Evolutionary conservation across 1,140 invertebrate genomes (phyloP).

Genomic region (Hypsibius dujardini): DNA sequence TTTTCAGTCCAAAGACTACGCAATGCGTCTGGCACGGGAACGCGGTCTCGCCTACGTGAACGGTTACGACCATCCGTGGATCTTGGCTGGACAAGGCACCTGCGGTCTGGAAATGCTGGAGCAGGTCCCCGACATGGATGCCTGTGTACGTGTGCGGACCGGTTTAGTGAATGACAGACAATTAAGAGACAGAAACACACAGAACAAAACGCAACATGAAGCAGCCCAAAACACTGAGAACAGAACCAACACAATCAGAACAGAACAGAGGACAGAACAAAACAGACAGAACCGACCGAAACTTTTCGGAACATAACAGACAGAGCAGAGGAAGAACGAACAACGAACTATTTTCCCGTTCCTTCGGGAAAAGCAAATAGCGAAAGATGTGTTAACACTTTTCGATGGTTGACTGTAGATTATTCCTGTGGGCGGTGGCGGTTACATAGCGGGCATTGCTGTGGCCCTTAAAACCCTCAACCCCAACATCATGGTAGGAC

Average conservation of each 20-base stretch:
- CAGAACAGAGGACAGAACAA: too few species aligned
- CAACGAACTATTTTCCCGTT: too few species aligned
- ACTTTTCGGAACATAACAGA: too few species aligned
- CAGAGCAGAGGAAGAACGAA: too few species aligned
- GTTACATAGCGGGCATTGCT: conserved; percentile 66
- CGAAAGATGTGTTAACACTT: too few species aligned
- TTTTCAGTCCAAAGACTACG: conserved; percentile 48
- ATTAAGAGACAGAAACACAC: too few species aligned
- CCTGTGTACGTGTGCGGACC: conserved; percentile 37
- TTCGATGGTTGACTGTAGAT: conserved; percentile 23
- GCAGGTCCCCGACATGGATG: conserved; percentile 55
- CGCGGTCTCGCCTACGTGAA: conserved; percentile 59
- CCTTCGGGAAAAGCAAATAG: too few species aligned
- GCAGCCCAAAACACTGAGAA: too few species aligned
- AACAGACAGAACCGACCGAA: too few species aligned
- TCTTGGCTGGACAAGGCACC: conserved; percentile 80
- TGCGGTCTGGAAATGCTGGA: conserved; percentile 75
- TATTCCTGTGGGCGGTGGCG: conserved; percentile 73
- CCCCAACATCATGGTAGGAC: conserved; percentile 42
- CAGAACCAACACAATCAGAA: too few species aligned
- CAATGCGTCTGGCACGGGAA: conserved; percentile 53
- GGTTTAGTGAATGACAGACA: too few species aligned
- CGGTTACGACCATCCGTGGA: conserved; percentile 77
- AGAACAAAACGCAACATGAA: too few species aligned
- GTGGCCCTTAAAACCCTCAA: conserved; percentile 65